Percentiles rank a stretch among this genome's conserved stretches.
Evolutionary conservation across 2,797 vertebrate species (phyloP).

Genomic region (Diglossa cyanea): DNA sequence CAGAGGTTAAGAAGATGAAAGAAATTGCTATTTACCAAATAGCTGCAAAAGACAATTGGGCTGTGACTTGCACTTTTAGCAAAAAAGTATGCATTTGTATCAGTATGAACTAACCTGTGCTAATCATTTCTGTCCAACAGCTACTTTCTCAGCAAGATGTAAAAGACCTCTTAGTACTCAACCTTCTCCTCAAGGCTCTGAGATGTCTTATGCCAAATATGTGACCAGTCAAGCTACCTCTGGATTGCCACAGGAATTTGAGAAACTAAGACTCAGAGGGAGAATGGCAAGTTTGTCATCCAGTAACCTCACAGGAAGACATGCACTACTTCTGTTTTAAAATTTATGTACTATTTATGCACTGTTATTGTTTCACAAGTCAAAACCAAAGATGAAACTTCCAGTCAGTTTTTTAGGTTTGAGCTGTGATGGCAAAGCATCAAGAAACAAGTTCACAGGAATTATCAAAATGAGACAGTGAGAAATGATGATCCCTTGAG

Average conservation of each 20-base stretch:
- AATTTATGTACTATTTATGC: not conserved
- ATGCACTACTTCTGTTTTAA: not conserved
- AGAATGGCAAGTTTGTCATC: not conserved
- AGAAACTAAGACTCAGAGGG: not conserved
- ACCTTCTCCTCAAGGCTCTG: not conserved
- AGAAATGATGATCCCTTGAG: not conserved
- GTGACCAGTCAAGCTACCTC: not conserved
- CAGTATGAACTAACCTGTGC: not conserved
- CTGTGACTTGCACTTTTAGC: not conserved
- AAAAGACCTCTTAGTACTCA: not conserved
- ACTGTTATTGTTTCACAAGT: not conserved
- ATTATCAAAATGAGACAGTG: not conserved
- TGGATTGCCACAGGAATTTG: not conserved
- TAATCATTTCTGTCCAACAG: not conserved
- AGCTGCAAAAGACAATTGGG: not conserved
- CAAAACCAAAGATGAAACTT: not conserved
- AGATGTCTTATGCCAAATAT: not conserved
- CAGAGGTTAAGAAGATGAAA: not conserved
- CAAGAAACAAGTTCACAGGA: not conserved
- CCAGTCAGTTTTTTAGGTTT: not conserved
- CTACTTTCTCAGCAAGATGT: not conserved
- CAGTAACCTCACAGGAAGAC: not conserved
- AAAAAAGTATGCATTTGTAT: not conserved
- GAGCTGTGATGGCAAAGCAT: not conserved
- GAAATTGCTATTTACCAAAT: not conserved